phyloP scores from a whole-genome alignment of 2,797 vertebrate genomes.

The Uromys caudimaculatus region DNA sequence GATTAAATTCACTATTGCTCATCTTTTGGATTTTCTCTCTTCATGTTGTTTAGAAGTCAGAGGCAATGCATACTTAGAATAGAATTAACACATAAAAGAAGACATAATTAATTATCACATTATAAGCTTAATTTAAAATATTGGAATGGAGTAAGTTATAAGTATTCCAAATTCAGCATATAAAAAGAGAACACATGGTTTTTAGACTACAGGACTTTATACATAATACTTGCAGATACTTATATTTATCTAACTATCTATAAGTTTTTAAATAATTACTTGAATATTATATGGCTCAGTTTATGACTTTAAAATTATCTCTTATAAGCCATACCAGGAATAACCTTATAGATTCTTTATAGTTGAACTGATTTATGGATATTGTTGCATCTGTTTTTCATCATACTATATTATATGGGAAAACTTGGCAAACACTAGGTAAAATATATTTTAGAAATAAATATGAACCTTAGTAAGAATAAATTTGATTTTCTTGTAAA shows the following conservation, averaged over 20 bases:
- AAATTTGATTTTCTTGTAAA: neutral
- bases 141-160: neutral
- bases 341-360: neutral
- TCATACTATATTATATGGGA: neutral
- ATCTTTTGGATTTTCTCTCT: slow-evolving; percentile 79
- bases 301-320: neutral
- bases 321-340: neutral
- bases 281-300: neutral
- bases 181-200: slow-evolving; percentile 17
- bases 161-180: slow-evolving; percentile 26
- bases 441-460: neutral
- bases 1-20: slow-evolving; percentile 85
- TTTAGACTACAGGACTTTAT: neutral
- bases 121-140: slow-evolving; percentile 73
- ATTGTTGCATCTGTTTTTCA: neutral
- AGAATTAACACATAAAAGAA: slow-evolving; percentile 80
- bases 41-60: slow-evolving; percentile 77
- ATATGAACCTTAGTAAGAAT: neutral
- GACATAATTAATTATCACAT: slow-evolving; percentile 73
- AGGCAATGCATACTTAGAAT: slow-evolving; percentile 76
- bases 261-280: neutral
- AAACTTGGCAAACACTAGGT: neutral
- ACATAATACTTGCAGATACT: neutral
- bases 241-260: neutral
- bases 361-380: neutral